Evolutionary conservation across 2,113 vertebrate genomes (phyloP), one percentile per base, ranked within the genome.

Genomic region (Clinocottus analis): DNA sequence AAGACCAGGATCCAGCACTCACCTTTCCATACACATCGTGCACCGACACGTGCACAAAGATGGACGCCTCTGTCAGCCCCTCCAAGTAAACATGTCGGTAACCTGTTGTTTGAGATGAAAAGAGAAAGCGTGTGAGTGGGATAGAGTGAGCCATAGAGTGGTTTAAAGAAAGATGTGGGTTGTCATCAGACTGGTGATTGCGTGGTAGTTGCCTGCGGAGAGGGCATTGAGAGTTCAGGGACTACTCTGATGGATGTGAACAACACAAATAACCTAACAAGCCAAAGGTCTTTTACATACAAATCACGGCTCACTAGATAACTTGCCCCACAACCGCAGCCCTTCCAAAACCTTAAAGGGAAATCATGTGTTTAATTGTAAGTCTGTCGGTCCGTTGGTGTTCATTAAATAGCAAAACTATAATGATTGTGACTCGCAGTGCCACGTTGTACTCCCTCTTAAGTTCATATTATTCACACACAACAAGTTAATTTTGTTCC

Each of bases 21-120:
- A 99, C 98, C 96, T 99, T 99, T 70, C 98, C 98, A 66, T 96
- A 98, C 85, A 98, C 98, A 75, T 99, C 97, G 93, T 99, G 97
- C 81, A 99, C 96, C 53, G 96, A 96, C 90, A 99, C 93, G 35
- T 99, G 97, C 75, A 99, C 96, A 94, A 99, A 99, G 92, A 99
- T 96, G 79, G 98, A 99, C 16, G 98, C 97, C 90, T 99, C 97
- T 16, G 97, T 98, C 90, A 98, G 90, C 27, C 98, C 98, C 80
- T 99, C 98, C 86, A 99, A 93, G 83, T 99, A 99, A 74, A 99
- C 96, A 2, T 99, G 98, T 25, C 98, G 96, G 88, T 99, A 99
- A 85, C 98, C 98, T 99, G 90, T 75, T 19, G 81, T 77, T 85
- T 81, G 14, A 61, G 55, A 87, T 66, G 17, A 69, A 6, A 19